Evolutionary conservation across 2,888 invertebrate genomes (phyloP), one percentile per base, ranked within the genome.

Genomic region (Syrista parreyssii): DNA sequence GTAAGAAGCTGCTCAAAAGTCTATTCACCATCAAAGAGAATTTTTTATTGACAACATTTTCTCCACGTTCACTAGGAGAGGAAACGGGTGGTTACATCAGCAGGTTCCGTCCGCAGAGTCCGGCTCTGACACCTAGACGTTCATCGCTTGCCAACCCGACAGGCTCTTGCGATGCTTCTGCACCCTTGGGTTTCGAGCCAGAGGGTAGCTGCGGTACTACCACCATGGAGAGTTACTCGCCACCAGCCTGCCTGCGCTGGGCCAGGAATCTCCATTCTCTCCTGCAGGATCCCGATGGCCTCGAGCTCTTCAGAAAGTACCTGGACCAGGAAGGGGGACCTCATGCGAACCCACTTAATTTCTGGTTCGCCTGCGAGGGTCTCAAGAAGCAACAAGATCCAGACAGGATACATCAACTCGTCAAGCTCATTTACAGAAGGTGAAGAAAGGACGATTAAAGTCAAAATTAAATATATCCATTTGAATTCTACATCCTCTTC

Each of bases 321-420:
- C 94, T 97, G 88, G 94, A 95, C 91, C 94, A 95, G 86, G 97
- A 97, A 91, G 96, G 96, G 88, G 94, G 94, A 82, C 94, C 94
- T 89, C 95, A 96, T 92, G 95, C 95, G 85, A 96, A 96, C 92
- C 94, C 96, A 77, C 94, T 97, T 88, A 95, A 96, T 92, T 98
- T 98, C 93, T 98, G 97, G 95, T 98, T 98, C 93, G 98, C 98
- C 76, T 97, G 97, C 92, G 96, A 97, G 91, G 96, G 97, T 77
- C 94, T 97, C 86, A 95, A 96, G 86, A 96, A 96, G 91, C 95
- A 96, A 92, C 93, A 94, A 89, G 95, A 96, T 91, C 95, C 95
- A 1, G 96, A 96, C 89, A 94, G 93, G 87, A 93, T 95, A 77
- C 93, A 93, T 86, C 94, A 95, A 90, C 94, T 98, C 90, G 96